Evolutionary conservation across 2,797 vertebrate species (phyloP).

Genomic region (Falco novaeseelandiae): DNA sequence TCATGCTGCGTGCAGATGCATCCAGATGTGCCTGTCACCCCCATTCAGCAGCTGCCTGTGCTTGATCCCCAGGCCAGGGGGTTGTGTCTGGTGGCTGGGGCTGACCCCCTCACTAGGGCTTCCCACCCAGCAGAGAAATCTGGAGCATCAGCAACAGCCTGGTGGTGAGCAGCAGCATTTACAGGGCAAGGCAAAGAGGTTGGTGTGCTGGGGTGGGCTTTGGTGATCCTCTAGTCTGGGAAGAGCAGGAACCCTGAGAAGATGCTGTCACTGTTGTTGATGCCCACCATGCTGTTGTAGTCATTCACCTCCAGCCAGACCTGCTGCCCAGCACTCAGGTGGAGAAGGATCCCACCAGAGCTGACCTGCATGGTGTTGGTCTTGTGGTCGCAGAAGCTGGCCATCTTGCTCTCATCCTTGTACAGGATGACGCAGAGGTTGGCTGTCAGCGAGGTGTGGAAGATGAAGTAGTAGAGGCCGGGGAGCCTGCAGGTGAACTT

Average conservation of each 20-base stretch:
- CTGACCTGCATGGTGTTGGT: conserved; percentile 76
- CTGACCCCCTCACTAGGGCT: fast-evolving
- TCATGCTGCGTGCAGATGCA: not conserved
- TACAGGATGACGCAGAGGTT: conserved; percentile 78
- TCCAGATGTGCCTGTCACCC: not conserved
- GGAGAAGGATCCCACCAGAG: conserved; percentile 78
- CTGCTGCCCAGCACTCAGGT: conserved; percentile 44
- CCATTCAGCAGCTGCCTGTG: fast-evolving
- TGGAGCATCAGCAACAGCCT: not conserved
- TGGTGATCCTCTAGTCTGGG: conserved; percentile 66
- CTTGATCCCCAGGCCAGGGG: not conserved
- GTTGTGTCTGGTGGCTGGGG: not conserved
- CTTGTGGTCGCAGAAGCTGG: conserved; percentile 83
- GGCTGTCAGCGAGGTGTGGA: conserved; percentile 68
- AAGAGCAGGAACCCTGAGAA: conserved; percentile 88
- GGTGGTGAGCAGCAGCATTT: not conserved
- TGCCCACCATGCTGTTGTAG: conserved; percentile 82
- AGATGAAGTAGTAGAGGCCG: conserved; percentile 84
- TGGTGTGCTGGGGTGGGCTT: fast-evolving
- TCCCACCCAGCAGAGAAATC: not conserved
- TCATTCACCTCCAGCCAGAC: conserved; percentile 81
- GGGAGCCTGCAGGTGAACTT: conserved; percentile 81
- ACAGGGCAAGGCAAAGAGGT: not conserved
- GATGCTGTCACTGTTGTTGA: conserved; percentile 72
- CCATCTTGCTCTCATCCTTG: not conserved